Evolutionary conservation across 37 sponge, comb jelly and placozoan species (phyloP), one percentile per base, ranked within the genome.

Genomic region (Cladorhizidae sp.): DNA sequence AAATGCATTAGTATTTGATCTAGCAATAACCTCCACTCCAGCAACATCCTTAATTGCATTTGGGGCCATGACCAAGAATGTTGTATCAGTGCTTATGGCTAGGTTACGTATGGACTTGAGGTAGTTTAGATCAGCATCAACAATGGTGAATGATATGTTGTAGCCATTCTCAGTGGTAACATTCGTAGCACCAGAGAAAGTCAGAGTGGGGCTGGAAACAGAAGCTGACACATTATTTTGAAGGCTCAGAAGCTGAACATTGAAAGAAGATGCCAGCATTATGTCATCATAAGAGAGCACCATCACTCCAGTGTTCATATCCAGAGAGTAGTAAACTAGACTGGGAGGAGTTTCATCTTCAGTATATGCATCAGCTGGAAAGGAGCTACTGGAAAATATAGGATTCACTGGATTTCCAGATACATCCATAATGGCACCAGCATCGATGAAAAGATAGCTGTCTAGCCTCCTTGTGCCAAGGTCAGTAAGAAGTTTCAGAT

Each of bases 201-300:
- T n/a, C n/a, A n/a, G n/a, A 23, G 72, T 52, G 64, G 81, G 87
- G 17, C 39, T 36, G 17, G 8, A 20, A 15, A n/a, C 69, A 45
- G 57, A 32, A 25, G 58, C 40, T 49, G 69, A 69, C 1, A 55
- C 39, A 50, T 67, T 50, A 22, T 55, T 65, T 25, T 88, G 95
- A 32, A 90, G 38, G 36, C 73, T 41, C 21, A 94, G 36, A 26
- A 63, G 77, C 0, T 23, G 69, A 31, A 80, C 64, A 8, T 55
- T 58, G 18, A 94, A 54, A 12, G 79, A 74, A 2, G 75, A 71
- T 0, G 75, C 85, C 63, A 80, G 67, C 91, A 94, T 84, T 50
- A 94, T 74, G 64, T 90, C 88, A 90, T 94, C 83, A 81, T 90
- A 96, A 0, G 88, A 89, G 32, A 96, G 67, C n/a, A 33, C 37